Percentiles rank a stretch among this genome's conserved stretches.
phyloP scores from a whole-genome alignment of 92 coral and sea anemone species.

The Scolanthus callimorphus region DNA sequence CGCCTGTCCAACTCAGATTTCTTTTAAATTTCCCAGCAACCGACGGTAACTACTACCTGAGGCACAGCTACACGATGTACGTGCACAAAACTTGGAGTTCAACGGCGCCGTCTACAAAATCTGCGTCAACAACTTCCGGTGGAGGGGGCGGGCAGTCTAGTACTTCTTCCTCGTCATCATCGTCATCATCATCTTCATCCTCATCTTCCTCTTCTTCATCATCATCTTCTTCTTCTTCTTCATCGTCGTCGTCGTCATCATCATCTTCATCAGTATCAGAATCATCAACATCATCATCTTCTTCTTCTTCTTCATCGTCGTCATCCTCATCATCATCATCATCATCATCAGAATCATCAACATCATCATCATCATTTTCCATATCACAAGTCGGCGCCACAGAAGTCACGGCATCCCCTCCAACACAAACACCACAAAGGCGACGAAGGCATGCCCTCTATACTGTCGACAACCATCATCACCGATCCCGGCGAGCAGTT shows the following conservation, averaged over 20 bases:
- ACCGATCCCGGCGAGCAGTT: slow-evolving; percentile 27
- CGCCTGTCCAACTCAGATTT: too few relatives aligned
- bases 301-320: slow-evolving; percentile 30
- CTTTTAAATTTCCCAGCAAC: slow-evolving; percentile 26
- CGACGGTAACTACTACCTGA: slow-evolving; percentile 58
- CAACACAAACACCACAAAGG: neutral
- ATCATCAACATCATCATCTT: slow-evolving; percentile 17
- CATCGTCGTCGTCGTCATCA: slow-evolving; percentile 30
- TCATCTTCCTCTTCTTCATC: slow-evolving; percentile 34
- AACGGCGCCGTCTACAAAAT: slow-evolving; percentile 21
- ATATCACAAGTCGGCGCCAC: neutral
- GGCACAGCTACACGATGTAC: slow-evolving; percentile 70
- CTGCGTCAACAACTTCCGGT: slow-evolving; percentile 22
- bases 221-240: slow-evolving; percentile 33
- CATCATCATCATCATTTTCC: slow-evolving; percentile 26
- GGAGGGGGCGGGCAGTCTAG: slow-evolving; percentile 14
- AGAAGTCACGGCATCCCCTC: neutral
- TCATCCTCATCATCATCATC: slow-evolving; percentile 33
- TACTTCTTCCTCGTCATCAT: slow-evolving; percentile 23
- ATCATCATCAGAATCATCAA: slow-evolving; percentile 16
- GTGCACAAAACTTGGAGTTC: slow-evolving; percentile 23
- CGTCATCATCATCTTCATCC: slow-evolving; percentile 26
- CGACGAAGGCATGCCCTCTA: neutral
- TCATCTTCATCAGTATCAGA: slow-evolving; percentile 27
- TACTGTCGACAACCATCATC: neutral